Conservation (phyloP, 2,888 invertebrate species). For the Lepetodrilus schrolli region DNA sequence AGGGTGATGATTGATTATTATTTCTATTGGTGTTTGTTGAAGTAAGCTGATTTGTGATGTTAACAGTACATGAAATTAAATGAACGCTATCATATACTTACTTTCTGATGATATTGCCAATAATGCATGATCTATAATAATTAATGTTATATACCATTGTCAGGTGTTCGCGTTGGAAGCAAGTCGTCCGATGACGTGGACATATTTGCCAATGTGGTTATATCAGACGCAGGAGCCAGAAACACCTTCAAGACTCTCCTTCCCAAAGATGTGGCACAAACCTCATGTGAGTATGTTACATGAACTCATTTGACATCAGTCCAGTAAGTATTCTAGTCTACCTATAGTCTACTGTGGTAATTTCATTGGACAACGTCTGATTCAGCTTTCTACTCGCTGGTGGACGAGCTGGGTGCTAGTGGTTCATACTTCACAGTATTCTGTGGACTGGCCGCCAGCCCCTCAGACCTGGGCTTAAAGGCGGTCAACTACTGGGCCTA, state of each 20-base stretch:
- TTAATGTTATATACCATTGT: neutral
- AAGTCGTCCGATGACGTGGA: constrained; percentile 55
- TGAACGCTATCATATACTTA: no score
- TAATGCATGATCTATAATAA: no score
- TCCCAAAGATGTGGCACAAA: constrained; percentile 65
- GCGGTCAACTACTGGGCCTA: constrained; percentile 70
- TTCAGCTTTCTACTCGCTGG: constrained; percentile 59
- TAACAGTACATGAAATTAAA: no score
- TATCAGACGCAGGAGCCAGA: constrained; percentile 70
- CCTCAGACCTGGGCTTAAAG: constrained; percentile 66
- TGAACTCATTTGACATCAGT: no score
- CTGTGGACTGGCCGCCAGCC: constrained; percentile 67
- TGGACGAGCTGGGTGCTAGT: constrained; percentile 64
- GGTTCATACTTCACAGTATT: constrained; percentile 66
- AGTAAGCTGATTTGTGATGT: no score
- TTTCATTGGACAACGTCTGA: neutral
- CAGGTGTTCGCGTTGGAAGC: constrained; percentile 65
- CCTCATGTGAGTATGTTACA: constrained; percentile 64
- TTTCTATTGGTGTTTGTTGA: no score
- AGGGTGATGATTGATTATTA: no score
- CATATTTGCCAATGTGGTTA: constrained; percentile 63
- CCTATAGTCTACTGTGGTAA: no score
- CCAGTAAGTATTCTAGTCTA: no score
- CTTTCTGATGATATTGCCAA: no score
- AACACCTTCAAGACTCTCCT: constrained; percentile 70